These are phyloP conservation scores for Falco concolor DNA, from an alignment of 2,797 vertebrate genomes.

Conservation along the genomic window DNA sequence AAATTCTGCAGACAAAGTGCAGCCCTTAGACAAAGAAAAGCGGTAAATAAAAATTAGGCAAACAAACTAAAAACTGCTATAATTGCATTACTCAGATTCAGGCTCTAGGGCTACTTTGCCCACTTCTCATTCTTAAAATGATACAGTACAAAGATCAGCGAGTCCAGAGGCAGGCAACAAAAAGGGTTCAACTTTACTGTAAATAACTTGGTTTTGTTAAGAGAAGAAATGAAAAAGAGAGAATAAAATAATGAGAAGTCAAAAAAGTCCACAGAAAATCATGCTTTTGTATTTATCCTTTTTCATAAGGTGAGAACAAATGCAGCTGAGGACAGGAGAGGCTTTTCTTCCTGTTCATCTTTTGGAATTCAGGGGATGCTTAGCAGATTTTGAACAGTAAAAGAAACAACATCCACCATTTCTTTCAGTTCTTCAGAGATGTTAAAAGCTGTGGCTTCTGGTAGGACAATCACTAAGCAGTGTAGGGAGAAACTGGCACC, in stretches of 20 bases:
- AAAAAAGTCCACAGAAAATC: background rate
- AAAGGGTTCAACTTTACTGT: background rate
- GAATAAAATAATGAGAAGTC: background rate
- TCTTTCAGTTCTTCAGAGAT: background rate
- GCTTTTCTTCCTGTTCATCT: background rate
- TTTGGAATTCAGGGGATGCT: background rate
- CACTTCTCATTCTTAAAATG: background rate
- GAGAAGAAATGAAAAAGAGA: background rate
- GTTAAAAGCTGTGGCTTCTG: background rate
- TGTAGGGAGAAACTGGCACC: background rate
- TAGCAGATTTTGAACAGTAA: background rate
- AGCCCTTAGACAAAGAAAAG: background rate
- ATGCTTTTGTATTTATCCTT: background rate
- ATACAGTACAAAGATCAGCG: background rate
- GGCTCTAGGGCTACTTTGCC: background rate
- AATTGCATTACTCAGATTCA: background rate
- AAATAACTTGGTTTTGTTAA: background rate
- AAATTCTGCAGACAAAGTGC: background rate
- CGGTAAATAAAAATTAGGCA: background rate
- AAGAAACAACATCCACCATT: background rate
- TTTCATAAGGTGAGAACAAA: background rate
- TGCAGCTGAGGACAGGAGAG: background rate
- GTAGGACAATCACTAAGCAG: background rate
- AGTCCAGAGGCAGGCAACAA: background rate
- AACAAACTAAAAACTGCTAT: background rate